Conservation (phyloP, 2,888 invertebrate genomes). For the Ochropleura plecta region DNA sequence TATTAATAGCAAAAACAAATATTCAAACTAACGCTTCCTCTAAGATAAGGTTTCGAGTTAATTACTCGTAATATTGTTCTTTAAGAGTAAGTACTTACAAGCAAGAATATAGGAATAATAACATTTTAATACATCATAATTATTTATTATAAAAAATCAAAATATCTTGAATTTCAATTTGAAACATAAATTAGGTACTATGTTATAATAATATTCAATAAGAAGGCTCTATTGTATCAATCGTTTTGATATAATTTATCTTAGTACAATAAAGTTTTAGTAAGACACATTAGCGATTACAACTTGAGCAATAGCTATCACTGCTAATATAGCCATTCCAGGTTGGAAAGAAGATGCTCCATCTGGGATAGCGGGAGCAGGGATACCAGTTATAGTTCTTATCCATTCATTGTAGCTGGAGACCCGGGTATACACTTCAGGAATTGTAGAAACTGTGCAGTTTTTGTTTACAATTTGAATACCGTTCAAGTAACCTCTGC, state of each 20-base stretch:
- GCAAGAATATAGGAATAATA: background rate
- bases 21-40: background rate
- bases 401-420: conserved; percentile 14
- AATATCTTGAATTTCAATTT: background rate
- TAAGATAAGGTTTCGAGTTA: background rate
- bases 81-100: background rate
- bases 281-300: background rate
- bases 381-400: background rate
- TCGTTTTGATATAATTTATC: background rate
- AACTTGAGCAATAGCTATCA: conserved; percentile 12
- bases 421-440: conserved; percentile 34
- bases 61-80: background rate
- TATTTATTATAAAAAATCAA: background rate
- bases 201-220: background rate
- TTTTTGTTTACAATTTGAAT: conserved; percentile 21
- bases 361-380: background rate
- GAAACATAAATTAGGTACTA: background rate
- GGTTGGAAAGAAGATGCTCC: conserved; percentile 9
- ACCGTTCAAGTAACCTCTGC: conserved; percentile 14
- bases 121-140: too few species aligned
- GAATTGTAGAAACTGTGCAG: background rate
- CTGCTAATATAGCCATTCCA: conserved; percentile 10
- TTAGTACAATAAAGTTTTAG: background rate
- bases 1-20: too few species aligned
- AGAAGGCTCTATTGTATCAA: background rate